Percentiles rank a stretch among this genome's conserved stretches.
Evolutionary conservation across 1,140 invertebrate genomes (phyloP).

Genomic region (Adelges cooleyi): DNA sequence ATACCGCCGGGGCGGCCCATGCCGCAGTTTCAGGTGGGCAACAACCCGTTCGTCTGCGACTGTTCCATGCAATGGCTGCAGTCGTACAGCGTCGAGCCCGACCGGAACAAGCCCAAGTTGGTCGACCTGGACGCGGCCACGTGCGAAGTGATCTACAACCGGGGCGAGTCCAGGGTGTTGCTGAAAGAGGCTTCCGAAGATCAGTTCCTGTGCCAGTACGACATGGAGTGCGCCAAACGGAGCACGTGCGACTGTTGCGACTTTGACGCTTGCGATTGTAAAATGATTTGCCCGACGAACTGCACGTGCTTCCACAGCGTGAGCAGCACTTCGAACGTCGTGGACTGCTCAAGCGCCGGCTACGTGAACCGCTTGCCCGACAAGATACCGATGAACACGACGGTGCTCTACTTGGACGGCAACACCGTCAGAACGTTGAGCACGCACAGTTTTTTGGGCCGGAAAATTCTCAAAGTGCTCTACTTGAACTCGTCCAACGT

Average conservation of each 20-base stretch:
- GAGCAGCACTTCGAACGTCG: slow-evolving; percentile 82
- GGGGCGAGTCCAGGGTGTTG: slow-evolving; percentile 64
- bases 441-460: slow-evolving; percentile 81
- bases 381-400: slow-evolving; percentile 84
- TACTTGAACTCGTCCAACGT: slow-evolving; percentile 77
- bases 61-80: slow-evolving; percentile 77
- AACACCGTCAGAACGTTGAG: slow-evolving; percentile 64
- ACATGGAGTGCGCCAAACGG: slow-evolving; percentile 70
- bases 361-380: slow-evolving; percentile 62
- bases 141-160: slow-evolving; percentile 74
- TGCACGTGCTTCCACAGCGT: slow-evolving; percentile 88
- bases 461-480: slow-evolving; percentile 69
- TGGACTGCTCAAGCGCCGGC: slow-evolving; percentile 68
- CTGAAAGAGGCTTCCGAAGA: slow-evolving; percentile 70
- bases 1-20: slow-evolving; percentile 61
- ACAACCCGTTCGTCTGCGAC: slow-evolving; percentile 82
- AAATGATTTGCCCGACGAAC: slow-evolving; percentile 85
- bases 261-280: slow-evolving; percentile 86
- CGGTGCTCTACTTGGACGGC: slow-evolving; percentile 77
- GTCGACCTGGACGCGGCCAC: slow-evolving; percentile 79
- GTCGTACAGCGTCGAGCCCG: slow-evolving; percentile 63
- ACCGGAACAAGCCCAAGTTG: slow-evolving; percentile 69
- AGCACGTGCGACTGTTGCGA: slow-evolving; percentile 79
- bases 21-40: slow-evolving; percentile 81
- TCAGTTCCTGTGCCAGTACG: slow-evolving; percentile 84